Evolutionary conservation across 2,797 vertebrate genomes (phyloP), one percentile per base, ranked within the genome.

Genomic region (Scolopax rusticola): DNA sequence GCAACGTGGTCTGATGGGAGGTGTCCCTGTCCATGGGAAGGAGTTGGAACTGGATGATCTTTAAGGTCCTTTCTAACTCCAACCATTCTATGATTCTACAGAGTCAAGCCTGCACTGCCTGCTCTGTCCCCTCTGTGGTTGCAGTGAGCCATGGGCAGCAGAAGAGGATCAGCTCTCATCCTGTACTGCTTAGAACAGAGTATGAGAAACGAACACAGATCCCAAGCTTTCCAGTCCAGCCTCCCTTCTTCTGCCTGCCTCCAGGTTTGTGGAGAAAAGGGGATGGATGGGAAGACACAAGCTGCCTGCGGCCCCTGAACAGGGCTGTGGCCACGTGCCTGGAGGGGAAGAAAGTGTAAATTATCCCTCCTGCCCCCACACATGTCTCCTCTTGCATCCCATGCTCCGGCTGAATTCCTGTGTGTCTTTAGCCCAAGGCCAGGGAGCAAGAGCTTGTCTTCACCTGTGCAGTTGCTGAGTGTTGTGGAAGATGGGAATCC

Each of bases 191-290:
- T 32, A 38, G 43, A 11, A 19, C 36, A 63, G 48, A 84, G n/a
- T 7, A 2, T 25, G 36, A 79, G 59, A n/a, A 56, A 56, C 0
- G 0, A 61, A 25, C 0, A 0, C 36, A 69, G 12, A 8, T 60
- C 6, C 30, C 5, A 28, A 32, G 36, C 6, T 73, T 85, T 57
- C 15, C 1, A 6, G 12, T 57, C 15, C 38, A 40, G 11, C 48
- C n/a, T 87, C 21, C 11, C 13, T 47, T 20, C 41, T 45, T 32
- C 40, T 41, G 19, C 25, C 41, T 78, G 38, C 38, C 19, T 27
- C 23, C 3, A 3, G 48, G 43, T 51, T 1, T 85, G 47, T 1
- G 5, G 47, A 69, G 45, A 28, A 48, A 40, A 71, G 24, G 25
- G 15, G 25, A 15, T 20, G 40, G 71, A 43, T 60, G 36, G 80